phyloP scores from a whole-genome alignment of 1,140 invertebrate genomes.

The Coelopa frigida region DNA sequence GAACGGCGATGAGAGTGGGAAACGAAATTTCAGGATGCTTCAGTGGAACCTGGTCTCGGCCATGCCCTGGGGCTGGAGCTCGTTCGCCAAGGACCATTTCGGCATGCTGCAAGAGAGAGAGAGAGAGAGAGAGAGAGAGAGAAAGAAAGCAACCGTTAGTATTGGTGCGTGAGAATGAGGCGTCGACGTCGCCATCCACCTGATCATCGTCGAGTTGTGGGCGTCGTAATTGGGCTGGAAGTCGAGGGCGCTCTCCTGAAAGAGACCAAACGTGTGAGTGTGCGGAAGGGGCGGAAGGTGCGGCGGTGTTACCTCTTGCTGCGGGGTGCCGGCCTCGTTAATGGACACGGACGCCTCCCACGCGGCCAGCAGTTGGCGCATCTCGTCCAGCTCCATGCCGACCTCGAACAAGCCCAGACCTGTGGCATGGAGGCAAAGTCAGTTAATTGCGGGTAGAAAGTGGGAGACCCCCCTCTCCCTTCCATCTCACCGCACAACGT shows the following conservation, averaged over 20 bases:
- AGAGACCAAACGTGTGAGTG: not conserved
- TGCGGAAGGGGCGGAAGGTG: not conserved
- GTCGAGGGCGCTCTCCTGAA: constrained; percentile 19
- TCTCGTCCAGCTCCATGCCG: constrained; percentile 25
- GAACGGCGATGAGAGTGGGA: too few species aligned
- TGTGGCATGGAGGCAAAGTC: too few species aligned
- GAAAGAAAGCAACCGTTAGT: not conserved
- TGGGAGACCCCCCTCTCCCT: too few species aligned
- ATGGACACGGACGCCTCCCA: constrained; percentile 17
- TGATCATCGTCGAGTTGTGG: constrained; percentile 27
- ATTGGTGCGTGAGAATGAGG: not conserved
- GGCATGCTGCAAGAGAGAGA: too few species aligned
- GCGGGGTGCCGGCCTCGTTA: not conserved
- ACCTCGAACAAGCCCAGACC: constrained; percentile 25
- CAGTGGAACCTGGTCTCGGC: too few species aligned
- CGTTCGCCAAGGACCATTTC: too few species aligned
- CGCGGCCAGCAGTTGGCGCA: constrained; percentile 20
- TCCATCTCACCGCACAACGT: too few species aligned
- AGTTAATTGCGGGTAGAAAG: too few species aligned
- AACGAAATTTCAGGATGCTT: too few species aligned
- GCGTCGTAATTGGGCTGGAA: not conserved
- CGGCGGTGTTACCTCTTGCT: not conserved
- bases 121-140: too few species aligned
- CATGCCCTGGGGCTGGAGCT: too few species aligned
- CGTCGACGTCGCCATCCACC: not conserved